Evolutionary conservation across 2,797 vertebrate genomes (phyloP).

Genomic region (Capromys pilorides): DNA sequence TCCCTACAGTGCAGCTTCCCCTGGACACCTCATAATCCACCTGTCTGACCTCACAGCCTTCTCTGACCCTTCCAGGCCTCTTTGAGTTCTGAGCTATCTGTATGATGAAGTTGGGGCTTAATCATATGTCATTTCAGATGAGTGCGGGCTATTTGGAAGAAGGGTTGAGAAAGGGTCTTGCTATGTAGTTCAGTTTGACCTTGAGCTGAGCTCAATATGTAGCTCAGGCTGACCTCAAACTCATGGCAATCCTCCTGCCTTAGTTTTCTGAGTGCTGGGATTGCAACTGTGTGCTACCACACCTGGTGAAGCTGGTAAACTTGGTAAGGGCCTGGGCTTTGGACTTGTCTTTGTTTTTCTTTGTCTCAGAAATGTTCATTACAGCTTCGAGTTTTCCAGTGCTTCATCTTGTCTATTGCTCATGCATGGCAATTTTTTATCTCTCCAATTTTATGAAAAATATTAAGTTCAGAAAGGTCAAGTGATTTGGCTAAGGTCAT

Average conservation of each 20-base stretch:
- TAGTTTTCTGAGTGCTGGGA: neutral
- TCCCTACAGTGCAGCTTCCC: neutral
- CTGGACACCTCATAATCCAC: neutral
- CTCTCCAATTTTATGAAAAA: slow-evolving; percentile 20
- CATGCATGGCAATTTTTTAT: neutral
- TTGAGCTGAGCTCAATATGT: neutral
- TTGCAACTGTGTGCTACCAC: neutral
- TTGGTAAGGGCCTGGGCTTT: neutral
- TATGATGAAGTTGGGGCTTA: neutral
- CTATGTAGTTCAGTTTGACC: neutral
- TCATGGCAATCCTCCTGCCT: neutral
- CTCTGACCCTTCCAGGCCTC: neutral
- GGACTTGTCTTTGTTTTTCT: neutral
- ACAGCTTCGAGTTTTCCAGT: neutral
- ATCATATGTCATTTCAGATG: neutral
- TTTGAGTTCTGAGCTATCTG: neutral
- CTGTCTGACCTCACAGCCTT: neutral
- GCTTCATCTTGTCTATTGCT: neutral
- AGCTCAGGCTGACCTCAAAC: neutral
- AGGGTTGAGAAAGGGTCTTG: neutral
- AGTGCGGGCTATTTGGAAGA: neutral
- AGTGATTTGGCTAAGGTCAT: neutral
- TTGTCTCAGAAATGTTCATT: neutral
- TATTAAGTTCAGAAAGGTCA: neutral
- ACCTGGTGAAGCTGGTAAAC: neutral